phyloP scores from a whole-genome alignment of 2,797 vertebrate species.

The Emydoidea blandingii region DNA sequence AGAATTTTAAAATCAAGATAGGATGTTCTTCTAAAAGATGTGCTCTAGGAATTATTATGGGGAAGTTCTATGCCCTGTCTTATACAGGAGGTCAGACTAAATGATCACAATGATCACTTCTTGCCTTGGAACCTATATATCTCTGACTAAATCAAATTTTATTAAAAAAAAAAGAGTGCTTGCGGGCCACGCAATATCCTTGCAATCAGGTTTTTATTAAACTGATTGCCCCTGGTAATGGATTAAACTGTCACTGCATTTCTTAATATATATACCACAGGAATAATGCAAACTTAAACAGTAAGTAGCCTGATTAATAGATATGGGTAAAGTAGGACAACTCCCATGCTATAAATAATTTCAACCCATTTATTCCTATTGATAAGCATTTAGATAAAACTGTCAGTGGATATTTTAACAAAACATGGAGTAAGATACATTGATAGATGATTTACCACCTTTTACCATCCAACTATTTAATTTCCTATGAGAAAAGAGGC shows the following conservation, averaged over 20 bases:
- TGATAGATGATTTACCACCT: neutral
- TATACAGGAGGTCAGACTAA: too few relatives aligned
- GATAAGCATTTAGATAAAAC: fast-evolving
- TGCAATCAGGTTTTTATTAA: neutral
- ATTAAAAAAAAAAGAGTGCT: constrained; percentile 59
- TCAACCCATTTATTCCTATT: fast-evolving
- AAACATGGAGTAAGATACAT: neutral
- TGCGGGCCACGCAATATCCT: constrained; percentile 25
- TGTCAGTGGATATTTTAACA: fast-evolving
- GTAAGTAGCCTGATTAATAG: neutral
- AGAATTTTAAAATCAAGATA: too few relatives aligned
- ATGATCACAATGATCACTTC: too few relatives aligned
- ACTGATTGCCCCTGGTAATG: neutral
- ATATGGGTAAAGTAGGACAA: too few relatives aligned
- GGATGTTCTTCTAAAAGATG: too few relatives aligned
- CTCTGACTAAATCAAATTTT: neutral
- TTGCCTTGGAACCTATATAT: neutral
- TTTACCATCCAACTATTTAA: neutral
- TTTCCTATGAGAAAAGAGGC: neutral
- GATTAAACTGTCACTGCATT: fast-evolving
- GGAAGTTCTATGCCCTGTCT: too few relatives aligned
- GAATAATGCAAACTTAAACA: neutral
- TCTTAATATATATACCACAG: fast-evolving
- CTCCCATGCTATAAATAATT: neutral
- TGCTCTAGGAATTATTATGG: too few relatives aligned